Percentiles rank a stretch among this genome's conserved stretches.
Evolutionary conservation across 2,797 vertebrate species (phyloP).

Genomic region (Glossophaga mutica): DNA sequence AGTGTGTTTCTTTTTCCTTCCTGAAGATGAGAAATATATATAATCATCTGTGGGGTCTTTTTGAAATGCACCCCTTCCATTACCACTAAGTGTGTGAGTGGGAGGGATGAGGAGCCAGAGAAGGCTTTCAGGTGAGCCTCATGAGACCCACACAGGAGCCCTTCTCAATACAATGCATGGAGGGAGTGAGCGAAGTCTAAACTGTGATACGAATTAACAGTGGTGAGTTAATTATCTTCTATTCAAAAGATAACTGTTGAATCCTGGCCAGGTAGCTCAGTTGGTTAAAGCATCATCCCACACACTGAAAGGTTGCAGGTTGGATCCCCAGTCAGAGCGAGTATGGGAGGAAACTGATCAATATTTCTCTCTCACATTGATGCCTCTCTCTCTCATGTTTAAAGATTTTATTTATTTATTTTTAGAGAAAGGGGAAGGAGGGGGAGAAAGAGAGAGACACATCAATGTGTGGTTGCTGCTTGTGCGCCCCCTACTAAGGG

Average conservation of each 20-base stretch:
- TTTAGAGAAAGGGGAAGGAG: too few species aligned
- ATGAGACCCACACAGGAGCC: background rate
- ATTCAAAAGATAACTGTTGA: conserved; percentile 17
- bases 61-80: background rate
- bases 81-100: background rate
- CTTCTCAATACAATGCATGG: background rate
- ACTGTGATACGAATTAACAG: background rate
- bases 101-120: background rate
- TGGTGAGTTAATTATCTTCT: conserved; percentile 6
- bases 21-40: background rate
- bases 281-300: too few species aligned
- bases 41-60: background rate
- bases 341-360: background rate
- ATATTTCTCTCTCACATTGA: background rate
- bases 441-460: too few species aligned
- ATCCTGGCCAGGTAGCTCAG: too few species aligned
- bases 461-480: too few species aligned
- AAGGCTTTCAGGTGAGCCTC: background rate
- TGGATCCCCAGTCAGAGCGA: background rate
- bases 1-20: background rate
- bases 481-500: too few species aligned
- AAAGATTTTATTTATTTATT: too few species aligned
- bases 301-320: too few species aligned
- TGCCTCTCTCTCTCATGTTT: background rate
- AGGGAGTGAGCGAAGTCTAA: background rate